Evolutionary conservation across 2,797 vertebrate species (phyloP).

Genomic region (Discoglossus pictus): DNA sequence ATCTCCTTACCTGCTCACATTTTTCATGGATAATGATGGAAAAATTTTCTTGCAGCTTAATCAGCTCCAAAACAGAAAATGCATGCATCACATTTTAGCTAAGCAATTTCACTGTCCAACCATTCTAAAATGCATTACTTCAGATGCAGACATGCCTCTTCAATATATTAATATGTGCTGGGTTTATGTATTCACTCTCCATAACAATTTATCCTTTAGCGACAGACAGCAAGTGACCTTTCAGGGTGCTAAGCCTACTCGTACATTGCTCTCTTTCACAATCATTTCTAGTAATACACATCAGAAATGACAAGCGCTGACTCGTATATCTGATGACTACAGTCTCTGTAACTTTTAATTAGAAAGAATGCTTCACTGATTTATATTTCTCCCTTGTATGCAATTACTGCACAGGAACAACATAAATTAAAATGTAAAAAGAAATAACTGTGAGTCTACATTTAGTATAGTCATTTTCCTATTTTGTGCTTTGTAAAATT

Average conservation of each 20-base stretch:
- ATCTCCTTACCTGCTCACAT: conserved; percentile 13
- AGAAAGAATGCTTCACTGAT: conserved; percentile 54
- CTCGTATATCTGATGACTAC: conserved; percentile 30
- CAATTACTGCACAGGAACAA: conserved; percentile 54
- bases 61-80: conserved; percentile 50
- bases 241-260: conserved; percentile 39
- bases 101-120: conserved; percentile 49
- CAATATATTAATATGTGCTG: conserved; percentile 17
- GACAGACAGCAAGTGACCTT: conserved; percentile 54
- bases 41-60: conserved; percentile 37
- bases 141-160: conserved; percentile 50
- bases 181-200: conserved; percentile 44
- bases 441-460: conserved; percentile 20
- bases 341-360: conserved; percentile 53
- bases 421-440: conserved; percentile 53
- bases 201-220: conserved; percentile 54
- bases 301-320: conserved; percentile 54
- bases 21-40: conserved; percentile 46
- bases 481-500: background rate
- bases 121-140: conserved; percentile 37
- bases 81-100: conserved; percentile 45
- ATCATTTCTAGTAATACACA: conserved; percentile 46
- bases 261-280: conserved; percentile 46
- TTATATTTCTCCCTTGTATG: conserved; percentile 53
- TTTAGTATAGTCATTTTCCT: conserved; percentile 8